Evolutionary conservation across 2,113 vertebrate genomes (phyloP), one percentile per base, ranked within the genome.

Genomic region (Ailurus styani): DNA sequence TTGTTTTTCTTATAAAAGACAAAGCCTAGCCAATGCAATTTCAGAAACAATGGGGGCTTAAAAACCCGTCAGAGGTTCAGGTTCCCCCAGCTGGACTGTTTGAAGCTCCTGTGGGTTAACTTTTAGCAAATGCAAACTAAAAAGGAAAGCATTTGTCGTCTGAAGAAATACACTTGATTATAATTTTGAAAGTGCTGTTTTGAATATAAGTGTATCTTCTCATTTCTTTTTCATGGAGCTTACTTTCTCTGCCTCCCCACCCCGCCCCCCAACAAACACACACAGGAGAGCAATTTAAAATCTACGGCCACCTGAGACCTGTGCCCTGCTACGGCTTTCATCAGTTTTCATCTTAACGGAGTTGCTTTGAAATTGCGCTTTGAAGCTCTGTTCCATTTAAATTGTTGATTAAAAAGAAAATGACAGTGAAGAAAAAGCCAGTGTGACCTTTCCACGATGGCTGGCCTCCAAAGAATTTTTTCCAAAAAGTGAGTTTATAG

Each of bases 401-500:
- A 57, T 92, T 90, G 78, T 93, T 90, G 81, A 73, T 66, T 94
- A 50, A 91, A 92, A 96, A 84, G 82, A 72, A 95, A 96, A 68
- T 79, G 79, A 60, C 68, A 70, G 73, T 78, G 75, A 82, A 90
- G 82, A 78, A 70, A 54, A 89, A 83, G 89, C 40, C 91, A 82
- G 0, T 40, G 60, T 91, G 88, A 87, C 45, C 73, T 95, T 93
- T 75, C 40, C 45, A 50, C 13, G 18, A 18, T 34, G 10, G 20
- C 94, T 94, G 55, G 37, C 78, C 34, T 79, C 79, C 91, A 91
- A 93, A 54, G 5, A 66, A 50, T 79, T 60, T 94, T 82, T 66
- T 29, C 21, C 50, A 60, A n/a, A 55, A 14, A 37, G 31, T 34
- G n/a, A 54, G 20, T 47, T 64, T 75, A 12, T 15, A 66, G 7